A percentile compares a stretch with the other conserved stretches of the same genome.
These are phyloP conservation scores for Acipenser transmontanus DNA, from an alignment of 2,797 vertebrate genomes.

Conservation along the genomic window DNA sequence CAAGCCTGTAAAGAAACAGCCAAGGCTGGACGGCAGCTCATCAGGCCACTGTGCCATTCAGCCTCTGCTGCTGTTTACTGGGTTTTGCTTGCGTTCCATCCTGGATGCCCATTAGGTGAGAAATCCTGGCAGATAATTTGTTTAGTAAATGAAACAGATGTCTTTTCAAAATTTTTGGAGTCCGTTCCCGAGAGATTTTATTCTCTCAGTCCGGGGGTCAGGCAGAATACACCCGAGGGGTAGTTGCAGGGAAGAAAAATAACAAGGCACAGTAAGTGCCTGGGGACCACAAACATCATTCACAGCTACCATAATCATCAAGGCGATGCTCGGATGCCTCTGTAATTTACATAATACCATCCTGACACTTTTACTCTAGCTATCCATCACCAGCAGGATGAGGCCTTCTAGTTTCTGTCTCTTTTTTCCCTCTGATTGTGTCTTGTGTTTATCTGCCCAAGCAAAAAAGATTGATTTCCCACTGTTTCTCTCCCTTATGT, in stretches of 20 bases:
- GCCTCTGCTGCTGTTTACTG: slow-evolving; percentile 6
- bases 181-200: slow-evolving; percentile 31
- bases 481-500: slow-evolving; percentile 70
- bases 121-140: slow-evolving; percentile 52
- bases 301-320: slow-evolving; percentile 86
- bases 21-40: slow-evolving; percentile 7
- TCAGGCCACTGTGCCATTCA: slow-evolving; percentile 23
- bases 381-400: slow-evolving; percentile 74
- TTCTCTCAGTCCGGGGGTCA: slow-evolving; percentile 68
- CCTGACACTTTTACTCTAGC: slow-evolving; percentile 80
- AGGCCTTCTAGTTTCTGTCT: slow-evolving; percentile 70
- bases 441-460: slow-evolving; percentile 72
- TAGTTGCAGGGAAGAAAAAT: slow-evolving; percentile 82
- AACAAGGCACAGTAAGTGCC: slow-evolving; percentile 72
- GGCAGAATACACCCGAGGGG: slow-evolving; percentile 77
- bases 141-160: slow-evolving; percentile 70
- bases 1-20: slow-evolving; percentile 15
- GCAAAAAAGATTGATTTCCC: slow-evolving; percentile 78
- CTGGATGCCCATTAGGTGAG: slow-evolving; percentile 45
- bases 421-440: slow-evolving; percentile 67
- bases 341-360: slow-evolving; percentile 89
- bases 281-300: slow-evolving; percentile 75
- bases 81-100: slow-evolving; percentile 22
- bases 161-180: slow-evolving; percentile 46
- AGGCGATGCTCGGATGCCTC: slow-evolving; percentile 79